Evolutionary conservation across 92 coral and sea anemone genomes (phyloP).

Genomic region (Phenganax subtilis): DNA sequence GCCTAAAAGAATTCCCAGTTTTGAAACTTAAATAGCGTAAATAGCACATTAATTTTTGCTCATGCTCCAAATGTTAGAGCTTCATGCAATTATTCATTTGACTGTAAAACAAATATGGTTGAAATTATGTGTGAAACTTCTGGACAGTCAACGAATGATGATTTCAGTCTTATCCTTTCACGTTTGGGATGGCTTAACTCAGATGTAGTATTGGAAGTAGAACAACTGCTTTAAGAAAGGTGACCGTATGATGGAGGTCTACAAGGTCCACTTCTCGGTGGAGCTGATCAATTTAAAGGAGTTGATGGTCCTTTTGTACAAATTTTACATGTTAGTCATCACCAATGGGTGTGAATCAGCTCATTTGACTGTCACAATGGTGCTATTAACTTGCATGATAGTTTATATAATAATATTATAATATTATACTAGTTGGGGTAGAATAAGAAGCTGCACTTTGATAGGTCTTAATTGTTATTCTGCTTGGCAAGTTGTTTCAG

Average conservation of each 20-base stretch:
- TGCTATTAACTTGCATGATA: constrained; percentile 46
- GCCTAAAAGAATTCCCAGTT: too few species aligned
- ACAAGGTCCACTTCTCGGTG: constrained; percentile 36
- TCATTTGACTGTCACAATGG: constrained; percentile 41
- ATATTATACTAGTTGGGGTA: constrained; percentile 34
- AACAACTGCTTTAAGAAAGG: constrained; percentile 7
- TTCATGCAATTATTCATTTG: constrained; percentile 21
- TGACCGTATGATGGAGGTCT: constrained; percentile 12
- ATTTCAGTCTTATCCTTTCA: constrained; percentile 24
- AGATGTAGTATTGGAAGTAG: constrained; percentile 5
- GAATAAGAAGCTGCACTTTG: constrained; percentile 38
- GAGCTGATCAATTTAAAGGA: background rate
- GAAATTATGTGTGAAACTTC: constrained; percentile 37
- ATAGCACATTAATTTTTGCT: too few species aligned
- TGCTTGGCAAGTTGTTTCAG: constrained; percentile 49
- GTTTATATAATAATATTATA: constrained; percentile 28
- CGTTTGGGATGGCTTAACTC: constrained; percentile 15
- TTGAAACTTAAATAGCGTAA: too few species aligned
- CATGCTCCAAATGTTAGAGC: constrained; percentile 38
- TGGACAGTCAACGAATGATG: constrained; percentile 42
- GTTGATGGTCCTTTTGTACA: constrained; percentile 52
- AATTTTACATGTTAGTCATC: constrained; percentile 49
- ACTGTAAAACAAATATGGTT: constrained; percentile 11
- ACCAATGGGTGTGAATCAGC: constrained; percentile 30
- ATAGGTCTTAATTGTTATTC: constrained; percentile 41